phyloP scores from a whole-genome alignment of 2,888 invertebrate species.

The Leucophenga maculata region DNA sequence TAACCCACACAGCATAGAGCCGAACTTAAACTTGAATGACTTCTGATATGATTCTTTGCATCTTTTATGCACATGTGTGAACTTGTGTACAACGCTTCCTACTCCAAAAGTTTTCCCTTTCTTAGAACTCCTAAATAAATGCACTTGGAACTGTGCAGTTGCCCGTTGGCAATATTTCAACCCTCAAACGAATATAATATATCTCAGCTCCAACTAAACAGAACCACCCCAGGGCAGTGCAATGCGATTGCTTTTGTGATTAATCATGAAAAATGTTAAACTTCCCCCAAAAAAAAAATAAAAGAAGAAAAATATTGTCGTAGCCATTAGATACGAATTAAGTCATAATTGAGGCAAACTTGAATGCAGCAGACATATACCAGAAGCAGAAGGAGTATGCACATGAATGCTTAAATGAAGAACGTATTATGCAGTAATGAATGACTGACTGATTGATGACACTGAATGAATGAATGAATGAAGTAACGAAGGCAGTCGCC shows the following conservation, averaged over 20 bases:
- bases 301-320: conserved; percentile 17
- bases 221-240: not conserved
- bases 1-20: not conserved
- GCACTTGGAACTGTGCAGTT: not conserved
- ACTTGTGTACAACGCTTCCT: conserved; percentile 52
- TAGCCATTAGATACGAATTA: conserved; percentile 67
- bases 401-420: not conserved
- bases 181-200: not conserved
- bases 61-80: conserved; percentile 62
- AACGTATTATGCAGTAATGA: conserved; percentile 1
- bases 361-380: conserved; percentile 32
- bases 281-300: conserved; percentile 54
- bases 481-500: conserved; percentile 1
- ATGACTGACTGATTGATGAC: not conserved
- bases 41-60: conserved; percentile 25
- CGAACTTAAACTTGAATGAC: conserved; percentile 23
- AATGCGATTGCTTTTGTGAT: conserved; percentile 40
- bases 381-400: not conserved
- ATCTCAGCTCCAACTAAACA: not conserved
- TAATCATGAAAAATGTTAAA: conserved; percentile 50
- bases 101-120: not conserved
- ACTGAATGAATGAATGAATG: not conserved
- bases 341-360: conserved; percentile 65
- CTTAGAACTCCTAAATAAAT: conserved; percentile 15
- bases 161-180: not conserved